Percentiles rank a stretch among this genome's conserved stretches.
phyloP scores from a whole-genome alignment of 2,797 vertebrate species.

The Spheniscus humboldti region DNA sequence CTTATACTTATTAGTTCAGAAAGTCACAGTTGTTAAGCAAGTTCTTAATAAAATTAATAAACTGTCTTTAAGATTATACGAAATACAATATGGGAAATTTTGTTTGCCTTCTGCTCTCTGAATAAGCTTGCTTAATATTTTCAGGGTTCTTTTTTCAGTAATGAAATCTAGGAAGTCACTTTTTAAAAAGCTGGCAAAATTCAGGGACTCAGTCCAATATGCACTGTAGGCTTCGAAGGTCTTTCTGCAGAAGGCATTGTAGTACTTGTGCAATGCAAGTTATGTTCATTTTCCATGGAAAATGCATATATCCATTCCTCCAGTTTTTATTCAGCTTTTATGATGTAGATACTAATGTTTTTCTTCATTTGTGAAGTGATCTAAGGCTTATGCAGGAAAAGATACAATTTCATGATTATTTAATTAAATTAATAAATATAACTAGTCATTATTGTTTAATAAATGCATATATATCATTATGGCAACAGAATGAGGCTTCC shows the following conservation, averaged over 20 bases:
- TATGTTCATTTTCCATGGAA: neutral
- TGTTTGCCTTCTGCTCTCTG: neutral
- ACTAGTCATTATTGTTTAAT: neutral
- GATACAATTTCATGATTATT: neutral
- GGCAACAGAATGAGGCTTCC: neutral
- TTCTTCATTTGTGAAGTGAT: neutral
- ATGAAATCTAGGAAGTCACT: neutral
- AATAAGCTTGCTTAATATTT: neutral
- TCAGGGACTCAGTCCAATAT: neutral
- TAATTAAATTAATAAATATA: neutral
- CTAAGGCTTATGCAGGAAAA: neutral
- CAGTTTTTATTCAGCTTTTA: neutral
- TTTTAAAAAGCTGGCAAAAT: neutral
- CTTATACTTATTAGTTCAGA: neutral
- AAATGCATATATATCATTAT: neutral
- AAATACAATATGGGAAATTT: neutral
- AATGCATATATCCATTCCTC: neutral
- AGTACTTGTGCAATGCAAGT: neutral
- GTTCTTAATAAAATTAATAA: neutral
- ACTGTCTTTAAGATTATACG: neutral
- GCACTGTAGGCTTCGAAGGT: neutral
- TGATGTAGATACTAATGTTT: neutral
- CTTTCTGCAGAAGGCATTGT: neutral
- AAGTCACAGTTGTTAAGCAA: neutral
- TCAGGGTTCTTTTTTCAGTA: neutral